These are phyloP conservation scores for Aricia artaxerxes DNA, from an alignment of 2,888 invertebrate genomes.

Conservation along the genomic window DNA sequence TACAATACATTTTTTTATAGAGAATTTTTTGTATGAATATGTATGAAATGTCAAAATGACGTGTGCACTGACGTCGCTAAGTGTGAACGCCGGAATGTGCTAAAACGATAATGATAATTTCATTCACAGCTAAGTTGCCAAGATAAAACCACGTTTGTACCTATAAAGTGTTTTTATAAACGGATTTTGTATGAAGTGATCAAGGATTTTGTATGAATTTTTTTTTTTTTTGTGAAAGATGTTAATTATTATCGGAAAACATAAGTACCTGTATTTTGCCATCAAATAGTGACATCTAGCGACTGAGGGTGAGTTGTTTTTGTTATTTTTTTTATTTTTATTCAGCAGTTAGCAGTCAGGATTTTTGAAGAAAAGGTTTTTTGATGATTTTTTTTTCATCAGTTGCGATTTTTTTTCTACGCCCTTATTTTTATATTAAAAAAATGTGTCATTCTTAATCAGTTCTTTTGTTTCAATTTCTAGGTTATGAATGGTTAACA, in stretches of 20 bases:
- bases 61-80: background rate
- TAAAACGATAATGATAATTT: background rate
- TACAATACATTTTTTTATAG: too few species aligned
- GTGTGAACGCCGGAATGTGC: background rate
- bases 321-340: background rate
- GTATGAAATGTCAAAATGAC: background rate
- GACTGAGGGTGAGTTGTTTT: slow-evolving; percentile 40
- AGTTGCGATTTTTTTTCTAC: too few species aligned
- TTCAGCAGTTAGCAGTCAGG: background rate
- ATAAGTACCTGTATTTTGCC: slow-evolving; percentile 60
- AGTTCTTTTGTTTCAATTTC: too few species aligned
- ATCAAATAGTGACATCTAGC: slow-evolving; percentile 52
- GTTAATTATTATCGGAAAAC: slow-evolving; percentile 53
- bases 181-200: background rate
- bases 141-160: background rate
- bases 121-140: background rate
- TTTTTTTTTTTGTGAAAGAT: slow-evolving; percentile 46
- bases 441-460: too few species aligned
- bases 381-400: too few species aligned
- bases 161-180: background rate
- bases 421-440: background rate
- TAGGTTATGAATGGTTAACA: too few species aligned
- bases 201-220: background rate
- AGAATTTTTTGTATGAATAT: too few species aligned
- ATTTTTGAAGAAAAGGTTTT: background rate